A percentile compares a stretch with the other conserved stretches of the same genome.
phyloP scores from a whole-genome alignment of 2,888 invertebrate genomes.

The Miltochrista miniata region DNA sequence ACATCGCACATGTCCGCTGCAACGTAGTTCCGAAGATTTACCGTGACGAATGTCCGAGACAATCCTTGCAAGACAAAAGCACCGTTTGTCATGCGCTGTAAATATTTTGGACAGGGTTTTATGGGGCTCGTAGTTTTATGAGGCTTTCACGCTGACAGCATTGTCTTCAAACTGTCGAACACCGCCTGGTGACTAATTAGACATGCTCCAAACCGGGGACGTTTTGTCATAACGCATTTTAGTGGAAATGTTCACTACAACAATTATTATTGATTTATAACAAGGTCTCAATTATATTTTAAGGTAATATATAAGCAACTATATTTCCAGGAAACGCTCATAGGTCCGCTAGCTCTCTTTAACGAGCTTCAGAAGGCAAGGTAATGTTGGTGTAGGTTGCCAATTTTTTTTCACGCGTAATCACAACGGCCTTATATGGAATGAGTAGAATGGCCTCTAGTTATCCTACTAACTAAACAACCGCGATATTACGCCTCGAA shows the following conservation, averaged over 20 bases:
- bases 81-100: conserved; percentile 79
- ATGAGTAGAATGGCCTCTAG: too few species aligned
- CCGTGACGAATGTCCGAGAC: conserved; percentile 73
- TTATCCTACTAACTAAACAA: too few species aligned
- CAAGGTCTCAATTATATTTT: not conserved
- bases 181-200: conserved; percentile 62
- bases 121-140: conserved; percentile 76
- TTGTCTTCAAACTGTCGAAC: conserved; percentile 56
- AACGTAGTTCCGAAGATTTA: conserved; percentile 56
- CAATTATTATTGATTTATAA: conserved; percentile 39
- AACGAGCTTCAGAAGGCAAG: too few species aligned
- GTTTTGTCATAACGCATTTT: conserved; percentile 38
- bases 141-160: conserved; percentile 72
- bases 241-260: conserved; percentile 30
- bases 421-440: too few species aligned
- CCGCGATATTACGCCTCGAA: too few species aligned
- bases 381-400: too few species aligned
- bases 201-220: conserved; percentile 57
- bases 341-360: too few species aligned
- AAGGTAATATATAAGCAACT: conserved; percentile 8
- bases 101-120: conserved; percentile 80
- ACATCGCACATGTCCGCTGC: conserved; percentile 61
- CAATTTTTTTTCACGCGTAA: too few species aligned
- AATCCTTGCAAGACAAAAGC: conserved; percentile 70
- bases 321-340: conserved; percentile 8